Conservation (phyloP, 1,140 invertebrate genomes). For the Polyergus mexicanus region DNA sequence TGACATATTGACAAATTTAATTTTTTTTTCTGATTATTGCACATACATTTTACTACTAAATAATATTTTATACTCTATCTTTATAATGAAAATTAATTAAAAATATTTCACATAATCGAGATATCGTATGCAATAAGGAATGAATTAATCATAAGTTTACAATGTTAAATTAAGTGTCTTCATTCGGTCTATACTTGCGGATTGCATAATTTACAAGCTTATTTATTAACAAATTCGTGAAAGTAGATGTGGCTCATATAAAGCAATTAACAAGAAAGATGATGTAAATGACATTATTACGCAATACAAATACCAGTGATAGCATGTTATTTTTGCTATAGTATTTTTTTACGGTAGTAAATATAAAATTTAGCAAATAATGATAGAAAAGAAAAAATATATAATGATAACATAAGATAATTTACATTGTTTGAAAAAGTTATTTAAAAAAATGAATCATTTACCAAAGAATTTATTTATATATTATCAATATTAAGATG, state of each 20-base stretch:
- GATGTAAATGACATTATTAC: background rate
- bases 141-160: background rate
- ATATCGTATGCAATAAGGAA: background rate
- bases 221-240: background rate
- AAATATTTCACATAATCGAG: background rate
- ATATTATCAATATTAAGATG: background rate
- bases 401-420: background rate
- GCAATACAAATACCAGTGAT: background rate
- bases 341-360: background rate
- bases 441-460: background rate
- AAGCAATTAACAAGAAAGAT: background rate
- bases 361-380: background rate
- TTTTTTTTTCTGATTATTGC: background rate
- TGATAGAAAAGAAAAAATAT: background rate
- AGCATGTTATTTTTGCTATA: background rate
- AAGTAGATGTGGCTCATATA: background rate
- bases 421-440: background rate
- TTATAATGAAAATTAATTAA: conserved; percentile 14
- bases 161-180: too few species aligned
- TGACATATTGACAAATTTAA: too few species aligned
- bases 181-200: background rate
- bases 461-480: background rate
- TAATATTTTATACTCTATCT: too few species aligned
- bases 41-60: background rate
- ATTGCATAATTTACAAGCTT: background rate